Base-by-base conservation (phyloP, 37 sponge, comb jelly and placozoan species). In the Hexactinellida sp. region DNA sequence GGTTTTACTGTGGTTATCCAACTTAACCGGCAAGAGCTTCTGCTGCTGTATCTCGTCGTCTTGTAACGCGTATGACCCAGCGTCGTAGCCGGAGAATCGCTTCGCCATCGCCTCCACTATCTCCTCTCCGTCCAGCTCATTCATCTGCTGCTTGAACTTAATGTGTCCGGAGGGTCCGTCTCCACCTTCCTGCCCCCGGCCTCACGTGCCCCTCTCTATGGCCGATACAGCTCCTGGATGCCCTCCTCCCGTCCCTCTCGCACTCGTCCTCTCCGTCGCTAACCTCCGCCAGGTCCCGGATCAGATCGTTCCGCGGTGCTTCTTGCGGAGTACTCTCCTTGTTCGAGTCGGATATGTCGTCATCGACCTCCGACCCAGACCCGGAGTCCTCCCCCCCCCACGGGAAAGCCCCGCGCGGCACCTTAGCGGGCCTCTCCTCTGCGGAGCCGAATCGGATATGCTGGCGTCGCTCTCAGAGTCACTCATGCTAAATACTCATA, bases 31-130 rank as follows among this genome's bases (percentile, higher is more conserved):
- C 28, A 98, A 89, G 21, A 94, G 86, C 24, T 92, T 89, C 88
- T 98, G 94, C 54, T 98, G 99, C 54, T 89, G 89, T 24, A 98
- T 93, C 71, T 90, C 93, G 24, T 88, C 38, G 7, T 94, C 94
- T 39, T 90, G 37, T 7, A 83, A 1, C 1, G 21, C 85, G 37
- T 54, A 94, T 88, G 82, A 86, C 16, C 88, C 85, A 24, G 88
- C 88, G 37, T 88, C 85, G 36, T 89, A 83, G 36, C 71, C 84
- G 54, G 90, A 94, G 88, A 93, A 97, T 85, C 93, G 92, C 88
- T 92, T 86, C 21, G 89, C 82, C 85, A 90, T 91, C 37, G 93
- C 93, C 39, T 92, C 91, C 32, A 92, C 97, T 24, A 93, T 36
- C 21, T 85, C 82, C 41, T 96, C 92, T 37, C 86, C 91, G 38